Base-by-base conservation (phyloP, 1,140 invertebrate species). In the Polyergus mexicanus region DNA sequence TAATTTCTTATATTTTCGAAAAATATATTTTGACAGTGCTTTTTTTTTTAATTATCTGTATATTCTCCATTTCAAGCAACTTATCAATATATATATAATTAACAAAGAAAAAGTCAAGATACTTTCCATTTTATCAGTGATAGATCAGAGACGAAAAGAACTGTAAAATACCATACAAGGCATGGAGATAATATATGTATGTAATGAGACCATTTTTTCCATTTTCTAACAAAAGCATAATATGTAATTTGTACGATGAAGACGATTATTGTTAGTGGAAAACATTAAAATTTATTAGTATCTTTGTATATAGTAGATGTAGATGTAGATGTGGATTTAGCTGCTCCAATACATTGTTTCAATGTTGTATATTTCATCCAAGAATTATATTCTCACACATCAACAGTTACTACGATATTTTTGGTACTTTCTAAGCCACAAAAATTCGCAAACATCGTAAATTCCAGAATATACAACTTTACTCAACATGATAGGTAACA, bases 371-470 rank as follows among this genome's bases (percentile, higher is more conserved):
- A 25, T 51, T 54, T 16, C 6, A 11, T 38, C 2, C 8, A 5
- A 54, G n/a, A 56, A 80, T 28, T 32, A 51, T 65, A 35, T 54
- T 5, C 4, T 65, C 38, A 13, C 11, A 28, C 3, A 19, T 3
- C 10, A 25, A 38, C 25, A n/a, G 32, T 51, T 51, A 58, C 11
- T 4, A 16, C 1, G 25, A n/a, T 58, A 72, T 81, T 60, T 72
- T 58, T 3, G 13, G 54, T 58, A 47, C 13, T 44, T 62, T 44
- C 22, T 25, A 11, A 38, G 11, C 13, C 19, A 58, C 60, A 58
- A 72, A 58, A 60, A 71, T 81, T 41, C 60, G 72, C 22, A 81
- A 81, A 44, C 51, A 44, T 11, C 10, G 19, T 72, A 81, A 71
- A 81, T 81, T 72, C 16, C 11, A 44, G 6, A 7, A 51, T 5